Conservation (phyloP, 2,113 vertebrate genomes). For the Empidonax traillii region DNA sequence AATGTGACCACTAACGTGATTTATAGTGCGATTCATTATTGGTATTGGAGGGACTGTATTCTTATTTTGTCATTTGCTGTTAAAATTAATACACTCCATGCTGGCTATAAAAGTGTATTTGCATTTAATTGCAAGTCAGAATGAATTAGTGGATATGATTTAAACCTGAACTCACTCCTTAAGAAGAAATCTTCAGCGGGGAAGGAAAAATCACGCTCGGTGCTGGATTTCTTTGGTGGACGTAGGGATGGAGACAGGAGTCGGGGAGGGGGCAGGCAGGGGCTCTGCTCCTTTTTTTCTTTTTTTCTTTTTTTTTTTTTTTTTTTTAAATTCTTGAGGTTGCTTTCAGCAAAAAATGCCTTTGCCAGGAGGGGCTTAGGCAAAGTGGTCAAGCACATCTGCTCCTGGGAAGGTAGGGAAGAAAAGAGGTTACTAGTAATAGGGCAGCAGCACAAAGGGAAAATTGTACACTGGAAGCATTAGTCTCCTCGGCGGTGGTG, state of each 20-base stretch:
- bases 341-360: conserved; percentile 69
- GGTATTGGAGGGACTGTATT: conserved; percentile 76
- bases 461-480: conserved; percentile 85
- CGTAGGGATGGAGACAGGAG: not conserved
- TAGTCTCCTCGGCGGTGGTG: conserved; percentile 78
- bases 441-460: conserved; percentile 85
- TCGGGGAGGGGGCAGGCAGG: not conserved
- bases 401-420: conserved; percentile 79
- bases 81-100: conserved; percentile 81
- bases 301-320: not conserved
- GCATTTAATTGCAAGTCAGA: conserved; percentile 80
- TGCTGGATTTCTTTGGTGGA: conserved; percentile 41
- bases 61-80: conserved; percentile 79
- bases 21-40: conserved; percentile 78
- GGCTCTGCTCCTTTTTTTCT: not conserved
- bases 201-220: conserved; percentile 13
- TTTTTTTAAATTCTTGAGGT: not conserved
- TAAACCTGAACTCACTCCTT: conserved; percentile 68
- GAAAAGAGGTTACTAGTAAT: conserved; percentile 81
- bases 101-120: conserved; percentile 77
- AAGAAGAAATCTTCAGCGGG: conserved; percentile 55
- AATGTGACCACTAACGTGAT: conserved; percentile 70
- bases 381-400: conserved; percentile 87
- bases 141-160: conserved; percentile 78
- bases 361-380: conserved; percentile 77